Base-by-base conservation (phyloP, 2,797 vertebrate genomes). In the Macropodus opercularis region DNA sequence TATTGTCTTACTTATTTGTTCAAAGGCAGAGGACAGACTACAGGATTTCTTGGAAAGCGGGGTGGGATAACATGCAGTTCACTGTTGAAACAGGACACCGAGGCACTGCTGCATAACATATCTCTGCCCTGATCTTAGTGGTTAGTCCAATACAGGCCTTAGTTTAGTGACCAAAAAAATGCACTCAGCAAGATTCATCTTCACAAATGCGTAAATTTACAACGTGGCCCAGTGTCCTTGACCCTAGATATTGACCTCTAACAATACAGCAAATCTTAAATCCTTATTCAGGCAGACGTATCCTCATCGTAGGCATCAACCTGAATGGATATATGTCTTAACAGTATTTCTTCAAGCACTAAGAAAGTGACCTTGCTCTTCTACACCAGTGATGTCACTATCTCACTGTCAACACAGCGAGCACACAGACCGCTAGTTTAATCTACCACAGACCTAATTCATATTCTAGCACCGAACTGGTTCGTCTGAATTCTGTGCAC, bases 401-500 rank as follows among this genome's bases (percentile, higher is more conserved):
- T 57, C 49, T 68, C 74, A 39, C 57, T 74, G 73, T 83, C 75
- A 74, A 79, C 76, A 78, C 51, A 71, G 53, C 47, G 23, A 32
- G 60, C 69, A 57, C 49, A 81, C 38, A 80, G 63, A 79, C 57
- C 38, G 73, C 73, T 51, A 59, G 74, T 81, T 76, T 73, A 54
- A 83, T 79, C 74, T 44, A 58, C 63, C 79, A 59, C 71, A 38
- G 77, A 13, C 63, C 85, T 90, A 73, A 90, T 89, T 90, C 89
- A 88, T 87, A 90, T 91, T 88, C 87, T 84, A 44, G 63, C 48
- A 83, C 75, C 83, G 77, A 83, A 81, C 69, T 19, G 74, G 63
- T 86, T 82, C 60, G 71, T 83, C 84, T 73, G 83, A 88, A 87
- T 87, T 89, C 87, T 83, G 77, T 48, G 64, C 84, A 89, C 88